Percentiles rank a stretch among this genome's conserved stretches.
phyloP scores from a whole-genome alignment of 2,797 vertebrate genomes.

The Danio kyathit region DNA sequence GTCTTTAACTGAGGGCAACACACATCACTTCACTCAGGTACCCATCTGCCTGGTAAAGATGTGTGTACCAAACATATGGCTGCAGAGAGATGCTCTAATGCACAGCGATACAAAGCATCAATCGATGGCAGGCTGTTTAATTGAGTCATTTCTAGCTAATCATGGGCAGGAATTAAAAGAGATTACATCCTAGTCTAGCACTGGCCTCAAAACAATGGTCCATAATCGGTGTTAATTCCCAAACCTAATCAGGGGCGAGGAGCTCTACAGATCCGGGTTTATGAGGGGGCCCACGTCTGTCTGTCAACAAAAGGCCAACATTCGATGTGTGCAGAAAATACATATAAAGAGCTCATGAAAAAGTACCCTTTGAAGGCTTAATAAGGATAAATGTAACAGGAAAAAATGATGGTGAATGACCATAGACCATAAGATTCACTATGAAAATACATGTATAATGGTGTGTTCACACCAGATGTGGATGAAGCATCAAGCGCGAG shows the following conservation, averaged over 20 bases:
- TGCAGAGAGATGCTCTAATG: neutral
- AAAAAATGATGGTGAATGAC: too few relatives aligned
- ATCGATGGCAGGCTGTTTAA: constrained; percentile 69
- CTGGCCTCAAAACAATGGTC: constrained; percentile 72
- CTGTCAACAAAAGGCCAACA: constrained; percentile 8
- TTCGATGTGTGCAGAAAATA: neutral
- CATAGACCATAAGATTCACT: too few relatives aligned
- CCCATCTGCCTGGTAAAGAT: constrained; percentile 12
- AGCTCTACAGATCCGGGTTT: constrained; percentile 57
- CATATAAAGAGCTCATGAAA: neutral
- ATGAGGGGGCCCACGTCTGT: constrained; percentile 4
- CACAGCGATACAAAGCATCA: constrained; percentile 46
- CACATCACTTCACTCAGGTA: neutral
- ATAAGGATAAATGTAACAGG: neutral
- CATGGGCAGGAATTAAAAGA: constrained; percentile 74
- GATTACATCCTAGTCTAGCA: constrained; percentile 68
- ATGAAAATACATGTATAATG: too few relatives aligned
- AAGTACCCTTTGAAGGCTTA: neutral
- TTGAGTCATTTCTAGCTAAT: constrained; percentile 77
- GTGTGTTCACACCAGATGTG: too few relatives aligned
- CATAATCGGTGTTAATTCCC: constrained; percentile 77
- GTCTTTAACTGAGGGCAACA: constrained; percentile 5
- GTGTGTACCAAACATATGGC: constrained; percentile 22
- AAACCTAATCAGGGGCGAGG: constrained; percentile 69
- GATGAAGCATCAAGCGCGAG: too few relatives aligned